These are phyloP conservation scores for Metopolophium dirhodum DNA, from an alignment of 1,140 invertebrate species.

Conservation along the genomic window DNA sequence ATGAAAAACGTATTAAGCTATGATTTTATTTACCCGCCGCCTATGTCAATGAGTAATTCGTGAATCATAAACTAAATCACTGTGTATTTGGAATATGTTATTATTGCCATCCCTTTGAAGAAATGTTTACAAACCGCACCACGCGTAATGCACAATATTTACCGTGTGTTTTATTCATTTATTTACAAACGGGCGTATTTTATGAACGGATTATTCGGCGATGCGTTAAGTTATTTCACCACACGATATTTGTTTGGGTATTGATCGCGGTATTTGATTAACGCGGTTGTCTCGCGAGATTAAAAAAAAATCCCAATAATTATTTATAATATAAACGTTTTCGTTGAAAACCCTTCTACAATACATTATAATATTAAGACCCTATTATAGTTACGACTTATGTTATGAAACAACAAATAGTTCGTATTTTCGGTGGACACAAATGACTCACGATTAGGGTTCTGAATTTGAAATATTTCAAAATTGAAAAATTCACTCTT, in stretches of 20 bases:
- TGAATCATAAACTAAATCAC: neutral
- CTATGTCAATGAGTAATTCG: neutral
- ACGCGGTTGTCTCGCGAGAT: neutral
- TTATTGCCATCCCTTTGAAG: neutral
- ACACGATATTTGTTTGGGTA: neutral
- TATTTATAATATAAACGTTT: neutral
- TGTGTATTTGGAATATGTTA: neutral
- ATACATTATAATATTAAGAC: neutral
- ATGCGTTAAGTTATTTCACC: too few species aligned
- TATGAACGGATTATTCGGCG: too few species aligned
- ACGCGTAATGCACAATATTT: neutral
- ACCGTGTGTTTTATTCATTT: neutral
- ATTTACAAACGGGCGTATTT: neutral
- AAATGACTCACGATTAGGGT: too few species aligned
- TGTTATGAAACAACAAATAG: neutral
- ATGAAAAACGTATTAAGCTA: neutral
- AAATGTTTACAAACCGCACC: neutral
- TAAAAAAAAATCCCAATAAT: neutral
- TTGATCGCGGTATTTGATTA: neutral
- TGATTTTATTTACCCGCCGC: neutral
- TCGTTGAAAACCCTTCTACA: neutral
- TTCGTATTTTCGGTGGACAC: neutral
- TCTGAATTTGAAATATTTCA: too few species aligned
- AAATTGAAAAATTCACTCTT: too few species aligned
- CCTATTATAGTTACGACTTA: neutral